A percentile compares a stretch with the other conserved stretches of the same genome.
phyloP scores from a whole-genome alignment of 2,888 invertebrate species.

The Platycheirus rosarum region DNA sequence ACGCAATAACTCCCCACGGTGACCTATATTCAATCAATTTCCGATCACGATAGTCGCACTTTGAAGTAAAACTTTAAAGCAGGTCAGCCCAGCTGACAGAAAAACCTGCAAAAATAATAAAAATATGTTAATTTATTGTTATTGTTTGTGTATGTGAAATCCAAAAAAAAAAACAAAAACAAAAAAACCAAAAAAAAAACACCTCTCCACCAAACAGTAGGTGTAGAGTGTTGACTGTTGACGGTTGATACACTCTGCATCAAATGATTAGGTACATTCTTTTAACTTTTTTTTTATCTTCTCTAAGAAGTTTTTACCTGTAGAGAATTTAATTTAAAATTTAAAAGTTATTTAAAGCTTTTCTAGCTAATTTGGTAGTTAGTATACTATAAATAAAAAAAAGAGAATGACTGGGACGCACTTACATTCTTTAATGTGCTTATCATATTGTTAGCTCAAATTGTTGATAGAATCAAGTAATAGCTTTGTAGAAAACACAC shows the following conservation, averaged over 20 bases:
- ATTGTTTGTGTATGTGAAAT: constrained; percentile 15
- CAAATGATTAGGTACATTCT: not conserved
- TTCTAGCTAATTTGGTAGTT: too few relatives aligned
- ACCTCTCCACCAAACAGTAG: constrained; percentile 8
- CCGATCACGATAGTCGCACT: constrained; percentile 38
- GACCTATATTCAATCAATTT: constrained; percentile 56
- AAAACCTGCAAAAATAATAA: constrained; percentile 51
- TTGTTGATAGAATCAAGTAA: too few relatives aligned
- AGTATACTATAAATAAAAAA: too few relatives aligned
- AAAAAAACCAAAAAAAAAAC: too few relatives aligned
- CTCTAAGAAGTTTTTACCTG: too few relatives aligned
- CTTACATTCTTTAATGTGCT: too few relatives aligned
- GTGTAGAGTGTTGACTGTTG: not conserved
- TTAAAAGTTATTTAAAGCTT: too few relatives aligned
- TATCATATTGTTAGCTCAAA: too few relatives aligned
- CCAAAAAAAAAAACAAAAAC: too few relatives aligned
- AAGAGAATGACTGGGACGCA: too few relatives aligned
- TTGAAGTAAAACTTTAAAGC: not conserved
- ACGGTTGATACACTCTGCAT: not conserved
- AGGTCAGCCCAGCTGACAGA: constrained; percentile 35
- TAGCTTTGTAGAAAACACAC: too few relatives aligned
- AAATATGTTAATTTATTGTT: constrained; percentile 51
- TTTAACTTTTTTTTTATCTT: not conserved
- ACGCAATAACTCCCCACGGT: constrained; percentile 52
- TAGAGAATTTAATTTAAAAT: too few relatives aligned